Percentiles rank a stretch among this genome's conserved stretches.
These are phyloP conservation scores for Prunella fulvescens DNA, from an alignment of 2,113 vertebrate genomes.

Conservation along the genomic window DNA sequence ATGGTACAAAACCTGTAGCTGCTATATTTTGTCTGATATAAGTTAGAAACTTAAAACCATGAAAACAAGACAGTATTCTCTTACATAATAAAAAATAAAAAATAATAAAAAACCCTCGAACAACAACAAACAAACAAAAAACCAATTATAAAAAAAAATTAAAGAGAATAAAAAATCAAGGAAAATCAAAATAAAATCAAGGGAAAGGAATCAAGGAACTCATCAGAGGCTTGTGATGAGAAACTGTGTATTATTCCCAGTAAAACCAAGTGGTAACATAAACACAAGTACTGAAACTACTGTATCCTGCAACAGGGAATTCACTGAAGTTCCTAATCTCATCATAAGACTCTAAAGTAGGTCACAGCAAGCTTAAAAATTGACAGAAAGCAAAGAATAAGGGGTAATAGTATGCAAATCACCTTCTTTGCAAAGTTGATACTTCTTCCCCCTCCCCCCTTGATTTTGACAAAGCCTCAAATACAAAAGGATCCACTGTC, in stretches of 20 bases:
- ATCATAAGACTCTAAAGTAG: constrained; percentile 66
- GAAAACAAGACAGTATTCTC: not conserved
- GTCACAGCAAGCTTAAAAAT: constrained; percentile 68
- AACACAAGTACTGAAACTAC: not conserved
- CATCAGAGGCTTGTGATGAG: not conserved
- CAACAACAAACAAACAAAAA: not conserved
- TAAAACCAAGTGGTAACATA: constrained; percentile 29
- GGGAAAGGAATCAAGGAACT: not conserved
- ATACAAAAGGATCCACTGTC: not conserved
- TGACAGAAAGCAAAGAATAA: constrained; percentile 54
- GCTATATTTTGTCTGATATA: not conserved
- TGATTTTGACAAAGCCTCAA: constrained; percentile 12
- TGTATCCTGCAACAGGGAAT: not conserved
- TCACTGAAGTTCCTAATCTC: constrained; percentile 55
- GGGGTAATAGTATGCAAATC: constrained; percentile 50
- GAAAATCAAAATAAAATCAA: not conserved
- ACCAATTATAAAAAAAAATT: not conserved
- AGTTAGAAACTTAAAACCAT: not conserved
- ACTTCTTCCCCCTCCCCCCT: not conserved
- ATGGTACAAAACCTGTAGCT: not conserved
- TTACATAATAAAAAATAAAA: not conserved
- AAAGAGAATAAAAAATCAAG: not conserved
- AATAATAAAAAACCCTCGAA: not conserved
- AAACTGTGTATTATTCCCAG: constrained; percentile 15
- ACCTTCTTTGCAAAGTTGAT: constrained; percentile 20